Conservation (phyloP, 2,113 vertebrate species). For the Pseudolaguvia tuberculata region DNA sequence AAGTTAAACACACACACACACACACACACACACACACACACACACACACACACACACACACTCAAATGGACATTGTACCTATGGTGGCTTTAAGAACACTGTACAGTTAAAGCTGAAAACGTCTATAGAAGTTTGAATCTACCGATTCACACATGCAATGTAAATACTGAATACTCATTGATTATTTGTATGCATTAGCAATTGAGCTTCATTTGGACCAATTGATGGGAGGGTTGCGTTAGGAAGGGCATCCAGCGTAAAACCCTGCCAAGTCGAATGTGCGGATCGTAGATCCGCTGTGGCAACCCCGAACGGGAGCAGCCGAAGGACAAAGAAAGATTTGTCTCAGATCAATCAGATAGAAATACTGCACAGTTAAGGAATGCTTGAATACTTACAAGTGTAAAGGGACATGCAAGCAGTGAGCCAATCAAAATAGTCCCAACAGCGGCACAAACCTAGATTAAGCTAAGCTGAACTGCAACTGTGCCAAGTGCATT, state of each 20-base stretch:
- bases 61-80: background rate
- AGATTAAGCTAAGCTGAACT: slow-evolving; percentile 26
- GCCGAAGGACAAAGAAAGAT: no score
- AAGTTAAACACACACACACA: no score
- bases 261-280: no score
- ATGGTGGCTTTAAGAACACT: background rate
- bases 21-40: background rate
- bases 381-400: background rate
- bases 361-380: no score
- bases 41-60: no score
- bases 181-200: no score
- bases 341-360: no score
- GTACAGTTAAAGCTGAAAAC: background rate
- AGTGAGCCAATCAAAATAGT: background rate
- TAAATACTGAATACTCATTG: no score
- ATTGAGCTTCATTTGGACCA: background rate
- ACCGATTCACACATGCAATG: background rate
- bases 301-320: no score
- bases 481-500: slow-evolving; percentile 54
- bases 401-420: background rate
- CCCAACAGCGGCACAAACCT: slow-evolving; percentile 7
- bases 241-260: no score
- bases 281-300: no score
- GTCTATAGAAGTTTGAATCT: background rate
- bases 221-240: no score